These are phyloP conservation scores for Gymnoscelis rufifasciata DNA, from an alignment of 2,888 invertebrate genomes.

Conservation along the genomic window DNA sequence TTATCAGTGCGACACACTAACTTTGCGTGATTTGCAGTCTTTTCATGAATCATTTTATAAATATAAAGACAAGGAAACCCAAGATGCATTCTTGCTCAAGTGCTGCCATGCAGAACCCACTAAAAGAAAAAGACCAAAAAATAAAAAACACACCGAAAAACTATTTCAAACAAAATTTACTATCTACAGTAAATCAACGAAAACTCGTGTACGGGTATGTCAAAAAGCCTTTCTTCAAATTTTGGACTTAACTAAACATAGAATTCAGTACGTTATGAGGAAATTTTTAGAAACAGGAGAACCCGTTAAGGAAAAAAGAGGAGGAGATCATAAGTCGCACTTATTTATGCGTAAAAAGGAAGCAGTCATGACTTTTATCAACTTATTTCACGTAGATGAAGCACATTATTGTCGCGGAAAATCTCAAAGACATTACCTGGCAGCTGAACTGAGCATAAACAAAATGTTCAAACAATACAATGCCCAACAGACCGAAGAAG, in stretches of 20 bases:
- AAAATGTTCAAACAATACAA: constrained; percentile 26
- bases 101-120: constrained; percentile 6
- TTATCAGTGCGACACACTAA: too few relatives aligned
- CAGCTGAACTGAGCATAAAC: constrained; percentile 24
- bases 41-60: too few relatives aligned
- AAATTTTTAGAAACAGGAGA: constrained; percentile 11
- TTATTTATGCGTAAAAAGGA: constrained; percentile 17
- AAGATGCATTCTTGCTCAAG: constrained; percentile 18
- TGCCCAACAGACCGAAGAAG: constrained; percentile 19
- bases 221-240: constrained; percentile 6
- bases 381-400: constrained; percentile 25
- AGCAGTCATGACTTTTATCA: constrained; percentile 26
- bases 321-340: constrained; percentile 22
- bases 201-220: constrained; percentile 6
- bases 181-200: constrained; percentile 10
- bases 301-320: constrained; percentile 2
- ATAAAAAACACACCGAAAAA: constrained; percentile 10
- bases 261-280: constrained; percentile 4
- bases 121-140: constrained; percentile 14
- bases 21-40: too few relatives aligned
- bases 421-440: constrained; percentile 18
- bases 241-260: constrained; percentile 2
- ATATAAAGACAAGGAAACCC: too few relatives aligned
- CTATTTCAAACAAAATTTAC: constrained; percentile 15
- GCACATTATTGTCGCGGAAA: constrained; percentile 28